phyloP scores from a whole-genome alignment of 1,140 invertebrate species.

The Aleiodes sp. region DNA sequence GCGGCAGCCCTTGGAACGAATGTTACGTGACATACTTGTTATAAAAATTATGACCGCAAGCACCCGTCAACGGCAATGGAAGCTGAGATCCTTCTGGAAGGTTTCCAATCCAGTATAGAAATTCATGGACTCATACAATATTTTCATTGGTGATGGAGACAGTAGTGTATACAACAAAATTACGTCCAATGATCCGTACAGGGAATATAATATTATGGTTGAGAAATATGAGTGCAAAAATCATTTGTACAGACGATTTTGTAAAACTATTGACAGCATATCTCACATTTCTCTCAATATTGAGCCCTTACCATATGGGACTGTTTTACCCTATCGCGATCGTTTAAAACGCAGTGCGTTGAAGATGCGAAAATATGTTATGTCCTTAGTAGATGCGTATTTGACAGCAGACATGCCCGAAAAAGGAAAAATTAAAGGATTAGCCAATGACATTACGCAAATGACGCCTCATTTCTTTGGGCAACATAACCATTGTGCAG shows the following conservation, averaged over 20 bases:
- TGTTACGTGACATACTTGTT: too few species aligned
- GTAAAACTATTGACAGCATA: constrained; percentile 20
- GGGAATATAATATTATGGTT: constrained; percentile 33
- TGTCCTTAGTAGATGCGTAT: background rate
- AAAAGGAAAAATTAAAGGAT: background rate
- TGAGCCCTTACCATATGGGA: background rate
- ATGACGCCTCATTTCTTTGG: background rate
- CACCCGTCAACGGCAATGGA: constrained; percentile 49
- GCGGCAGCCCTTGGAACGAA: too few species aligned
- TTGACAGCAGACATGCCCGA: background rate
- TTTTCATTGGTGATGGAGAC: constrained; percentile 51
- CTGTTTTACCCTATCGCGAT: background rate
- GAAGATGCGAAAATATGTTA: background rate
- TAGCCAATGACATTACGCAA: background rate
- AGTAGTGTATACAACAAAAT: constrained; percentile 46
- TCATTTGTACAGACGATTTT: constrained; percentile 39
- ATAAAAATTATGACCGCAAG: too few species aligned
- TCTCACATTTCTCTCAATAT: too few species aligned
- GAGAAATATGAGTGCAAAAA: constrained; percentile 49
- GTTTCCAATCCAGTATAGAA: constrained; percentile 43
- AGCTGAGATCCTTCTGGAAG: constrained; percentile 54
- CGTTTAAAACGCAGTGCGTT: background rate
- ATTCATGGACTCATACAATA: constrained; percentile 48
- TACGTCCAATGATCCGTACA: constrained; percentile 33
- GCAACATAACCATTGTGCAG: background rate